A percentile compares a stretch with the other conserved stretches of the same genome.
These are phyloP conservation scores for Hormaphis cornu DNA, from an alignment of 1,140 invertebrate species.

Conservation along the genomic window DNA sequence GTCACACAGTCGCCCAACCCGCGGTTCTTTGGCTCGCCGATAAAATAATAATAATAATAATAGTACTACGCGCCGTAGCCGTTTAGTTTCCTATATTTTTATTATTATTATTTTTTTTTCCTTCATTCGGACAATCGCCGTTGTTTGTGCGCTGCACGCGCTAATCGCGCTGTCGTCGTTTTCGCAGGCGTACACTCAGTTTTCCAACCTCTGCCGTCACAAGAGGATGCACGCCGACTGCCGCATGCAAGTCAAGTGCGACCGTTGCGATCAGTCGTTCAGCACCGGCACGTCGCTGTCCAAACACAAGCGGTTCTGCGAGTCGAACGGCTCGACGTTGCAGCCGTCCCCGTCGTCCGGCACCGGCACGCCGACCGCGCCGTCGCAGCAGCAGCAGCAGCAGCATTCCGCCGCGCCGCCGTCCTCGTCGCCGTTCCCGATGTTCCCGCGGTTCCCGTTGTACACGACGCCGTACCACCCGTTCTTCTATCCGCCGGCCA, in stretches of 20 bases:
- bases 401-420: slow-evolving; percentile 47
- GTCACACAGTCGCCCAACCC: background rate
- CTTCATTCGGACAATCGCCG: background rate
- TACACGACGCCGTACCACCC: slow-evolving; percentile 46
- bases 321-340: no score
- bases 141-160: background rate
- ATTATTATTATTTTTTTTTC: background rate
- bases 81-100: no score
- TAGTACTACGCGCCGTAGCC: background rate
- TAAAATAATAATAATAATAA: background rate
- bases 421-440: slow-evolving; percentile 56
- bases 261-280: slow-evolving; percentile 85
- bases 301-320: slow-evolving; percentile 77
- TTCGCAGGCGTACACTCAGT: slow-evolving; percentile 95
- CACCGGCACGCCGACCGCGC: slow-evolving; percentile 9
- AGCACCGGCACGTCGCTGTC: slow-evolving; percentile 73
- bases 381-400: slow-evolving; percentile 42
- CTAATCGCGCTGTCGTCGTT: slow-evolving; percentile 33
- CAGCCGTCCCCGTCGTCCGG: slow-evolving; percentile 38
- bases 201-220: slow-evolving; percentile 97
- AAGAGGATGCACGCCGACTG: slow-evolving; percentile 96
- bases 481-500: slow-evolving; percentile 50
- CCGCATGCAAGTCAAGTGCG: slow-evolving; percentile 79
- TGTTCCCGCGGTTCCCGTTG: slow-evolving; percentile 49
- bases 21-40: background rate